phyloP scores from a whole-genome alignment of 2,888 invertebrate species.

The Drosophila austrosaltans region DNA sequence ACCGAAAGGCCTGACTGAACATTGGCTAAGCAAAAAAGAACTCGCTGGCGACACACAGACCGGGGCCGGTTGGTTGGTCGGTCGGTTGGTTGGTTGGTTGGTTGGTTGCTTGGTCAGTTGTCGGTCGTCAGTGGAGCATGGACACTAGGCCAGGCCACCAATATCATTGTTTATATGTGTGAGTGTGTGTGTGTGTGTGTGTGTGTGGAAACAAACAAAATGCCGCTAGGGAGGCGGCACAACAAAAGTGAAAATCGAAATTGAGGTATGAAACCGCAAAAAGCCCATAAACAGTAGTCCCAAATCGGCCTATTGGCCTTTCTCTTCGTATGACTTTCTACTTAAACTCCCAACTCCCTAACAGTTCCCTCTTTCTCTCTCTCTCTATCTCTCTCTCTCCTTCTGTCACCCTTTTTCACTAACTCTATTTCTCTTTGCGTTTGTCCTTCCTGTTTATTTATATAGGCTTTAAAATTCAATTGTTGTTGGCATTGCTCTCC shows the following conservation, averaged over 20 bases:
- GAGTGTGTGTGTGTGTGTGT: background rate
- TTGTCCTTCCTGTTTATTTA: slow-evolving; percentile 56
- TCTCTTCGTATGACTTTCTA: background rate
- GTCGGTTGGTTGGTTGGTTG: slow-evolving; percentile 18
- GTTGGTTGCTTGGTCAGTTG: slow-evolving; percentile 13
- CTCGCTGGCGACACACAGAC: slow-evolving; percentile 61
- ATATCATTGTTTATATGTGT: background rate
- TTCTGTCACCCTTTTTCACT: background rate
- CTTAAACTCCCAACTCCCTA: no score
- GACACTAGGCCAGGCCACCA: slow-evolving; percentile 12
- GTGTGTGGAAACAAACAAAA: slow-evolving; percentile 35
- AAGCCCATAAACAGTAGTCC: slow-evolving; percentile 21
- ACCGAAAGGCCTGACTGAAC: slow-evolving; percentile 58
- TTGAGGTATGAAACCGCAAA: slow-evolving; percentile 40
- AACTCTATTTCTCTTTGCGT: slow-evolving; percentile 1
- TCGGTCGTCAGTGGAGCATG: slow-evolving; percentile 60
- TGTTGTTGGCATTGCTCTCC: slow-evolving; percentile 28
- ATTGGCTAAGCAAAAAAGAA: slow-evolving; percentile 59
- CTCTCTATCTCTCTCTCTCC: no score
- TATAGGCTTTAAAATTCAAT: slow-evolving; percentile 54
- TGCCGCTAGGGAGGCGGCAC: slow-evolving; percentile 54
- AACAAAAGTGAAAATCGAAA: slow-evolving; percentile 68
- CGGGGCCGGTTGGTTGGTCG: slow-evolving; percentile 17
- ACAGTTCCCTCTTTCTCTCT: no score
- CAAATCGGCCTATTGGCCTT: slow-evolving; percentile 9